These are phyloP conservation scores for Colinus virginianus DNA, from an alignment of 2,113 vertebrate species.

Conservation along the genomic window DNA sequence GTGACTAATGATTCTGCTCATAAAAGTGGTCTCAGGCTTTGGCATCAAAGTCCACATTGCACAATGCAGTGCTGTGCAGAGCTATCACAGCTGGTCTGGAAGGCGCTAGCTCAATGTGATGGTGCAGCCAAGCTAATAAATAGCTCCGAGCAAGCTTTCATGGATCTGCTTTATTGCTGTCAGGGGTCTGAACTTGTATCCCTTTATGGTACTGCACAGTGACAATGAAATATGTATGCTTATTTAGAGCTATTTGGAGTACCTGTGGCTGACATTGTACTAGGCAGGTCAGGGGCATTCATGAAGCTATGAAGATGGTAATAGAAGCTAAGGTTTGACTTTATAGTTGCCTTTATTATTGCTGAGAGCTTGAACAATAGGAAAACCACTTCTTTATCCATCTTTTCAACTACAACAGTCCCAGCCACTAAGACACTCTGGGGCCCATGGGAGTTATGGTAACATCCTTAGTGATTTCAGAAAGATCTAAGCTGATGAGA, in stretches of 20 bases:
- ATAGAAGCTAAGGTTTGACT: constrained; percentile 22
- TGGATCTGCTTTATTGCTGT: neutral
- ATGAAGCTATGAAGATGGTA: neutral
- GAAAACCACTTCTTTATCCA: neutral
- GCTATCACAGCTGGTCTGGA: neutral
- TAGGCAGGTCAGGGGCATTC: neutral
- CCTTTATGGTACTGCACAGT: neutral
- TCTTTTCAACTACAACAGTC: neutral
- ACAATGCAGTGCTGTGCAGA: neutral
- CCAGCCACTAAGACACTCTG: neutral
- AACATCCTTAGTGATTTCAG: rapidly evolving
- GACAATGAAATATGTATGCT: neutral
- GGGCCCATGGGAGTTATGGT: neutral
- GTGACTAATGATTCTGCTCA: neutral
- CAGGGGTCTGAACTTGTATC: constrained; percentile 15
- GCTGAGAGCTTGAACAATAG: neutral
- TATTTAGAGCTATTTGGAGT: constrained; percentile 16
- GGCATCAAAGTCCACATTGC: neutral
- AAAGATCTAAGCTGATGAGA: neutral
- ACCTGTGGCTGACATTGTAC: neutral
- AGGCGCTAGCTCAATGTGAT: neutral
- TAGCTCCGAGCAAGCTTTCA: neutral
- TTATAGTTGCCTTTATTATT: neutral
- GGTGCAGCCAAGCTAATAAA: constrained; percentile 3
- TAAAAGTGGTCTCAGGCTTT: neutral